Base-by-base conservation (phyloP, 2,797 vertebrate species). In the Nasua narica region DNA sequence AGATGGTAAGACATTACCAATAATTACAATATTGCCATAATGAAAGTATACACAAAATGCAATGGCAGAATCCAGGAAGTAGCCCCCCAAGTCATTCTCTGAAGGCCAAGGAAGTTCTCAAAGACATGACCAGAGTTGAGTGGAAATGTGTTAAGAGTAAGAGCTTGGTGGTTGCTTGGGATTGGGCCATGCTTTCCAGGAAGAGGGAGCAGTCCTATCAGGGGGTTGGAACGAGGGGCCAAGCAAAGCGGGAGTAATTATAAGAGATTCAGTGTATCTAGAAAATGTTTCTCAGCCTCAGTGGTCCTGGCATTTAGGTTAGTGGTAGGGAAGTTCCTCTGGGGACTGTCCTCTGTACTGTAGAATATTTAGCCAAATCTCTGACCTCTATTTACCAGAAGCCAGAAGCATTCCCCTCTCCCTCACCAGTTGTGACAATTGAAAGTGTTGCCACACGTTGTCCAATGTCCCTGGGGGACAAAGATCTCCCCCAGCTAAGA, bases 251-350 rank as follows among this genome's bases (percentile, higher is more conserved):
- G 72, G 9, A 40, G 40, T n/a, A 48, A 62, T 67, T 19, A 32
- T 12, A 46, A 78, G 58, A 40, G 50, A 52, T n/a, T 35, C 18
- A 52, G 3, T 23, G 15, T 21, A 6, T 85, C 46, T 70, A 52
- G 27, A 16, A 7, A 18, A 15, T 4, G 1, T 14, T 56, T 32
- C 14, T 65, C 32, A 88, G 15, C 2, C 7, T 92, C 25, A 32
- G 4, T 1, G 21, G 35, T 16, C 0, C 5, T 43, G 12, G 14
- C 25, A 1, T 13, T 29, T 27, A n/a, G 12, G 2, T 76, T 86
- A 21, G 18, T 15, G 16, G 23, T 19, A 7, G 23, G n/a, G 35
- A 6, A 7, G 77, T 23, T 43, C 13, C 19, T 78, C 43, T 81
- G 43, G 9, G 27, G 25, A 2, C 7, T 81, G 15, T 27, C 15